A percentile compares a stretch with the other conserved stretches of the same genome.
Conservation (phyloP, 2,888 invertebrate species). For the Meloe dianella region DNA sequence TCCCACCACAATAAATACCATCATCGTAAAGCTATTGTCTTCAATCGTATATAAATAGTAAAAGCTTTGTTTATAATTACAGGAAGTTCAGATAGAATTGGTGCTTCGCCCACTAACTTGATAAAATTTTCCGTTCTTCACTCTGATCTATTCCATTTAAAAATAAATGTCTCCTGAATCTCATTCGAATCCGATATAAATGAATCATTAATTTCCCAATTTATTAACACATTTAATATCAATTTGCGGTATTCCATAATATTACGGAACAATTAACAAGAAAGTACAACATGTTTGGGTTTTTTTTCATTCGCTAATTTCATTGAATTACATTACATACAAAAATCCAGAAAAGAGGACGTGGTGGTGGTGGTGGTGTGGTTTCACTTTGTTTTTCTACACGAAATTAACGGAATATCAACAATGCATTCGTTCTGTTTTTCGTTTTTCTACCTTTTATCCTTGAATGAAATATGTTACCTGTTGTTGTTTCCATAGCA, state of each 20-base stretch:
- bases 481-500: constrained; percentile 15
- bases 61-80: background rate
- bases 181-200: no score
- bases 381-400: background rate
- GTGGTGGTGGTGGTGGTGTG: background rate
- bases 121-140: background rate
- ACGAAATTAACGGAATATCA: background rate
- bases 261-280: no score
- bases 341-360: background rate
- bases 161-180: no score
- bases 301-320: no score
- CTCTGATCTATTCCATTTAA: background rate
- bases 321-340: no score
- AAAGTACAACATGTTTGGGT: no score
- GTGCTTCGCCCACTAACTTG: constrained; percentile 1
- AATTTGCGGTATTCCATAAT: no score
- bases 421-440: background rate
- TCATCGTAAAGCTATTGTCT: background rate
- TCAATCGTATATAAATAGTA: background rate
- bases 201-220: no score
- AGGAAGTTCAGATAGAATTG: constrained; percentile 1
- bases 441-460: background rate
- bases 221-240: no score
- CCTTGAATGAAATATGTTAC: constrained; percentile 14
- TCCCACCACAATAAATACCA: constrained; percentile 15